Evolutionary conservation across 2,113 vertebrate genomes (phyloP).

Genomic region (Boulengeromyrus knoepffleri): DNA sequence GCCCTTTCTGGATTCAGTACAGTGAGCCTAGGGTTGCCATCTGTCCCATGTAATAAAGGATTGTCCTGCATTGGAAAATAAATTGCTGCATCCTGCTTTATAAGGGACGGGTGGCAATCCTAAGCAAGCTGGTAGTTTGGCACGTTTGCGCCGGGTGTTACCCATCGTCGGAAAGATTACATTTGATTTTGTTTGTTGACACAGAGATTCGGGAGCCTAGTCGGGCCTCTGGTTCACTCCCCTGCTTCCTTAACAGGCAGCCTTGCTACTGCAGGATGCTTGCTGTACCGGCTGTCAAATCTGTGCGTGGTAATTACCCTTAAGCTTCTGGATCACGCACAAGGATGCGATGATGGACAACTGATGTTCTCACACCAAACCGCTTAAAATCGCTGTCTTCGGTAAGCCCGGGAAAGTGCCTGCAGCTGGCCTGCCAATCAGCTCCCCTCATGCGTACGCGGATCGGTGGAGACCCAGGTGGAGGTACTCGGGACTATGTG

Average conservation of each 20-base stretch:
- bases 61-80: too few species aligned
- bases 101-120: too few species aligned
- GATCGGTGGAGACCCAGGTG: neutral
- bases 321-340: neutral
- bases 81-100: too few species aligned
- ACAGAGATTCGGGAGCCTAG: neutral
- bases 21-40: neutral
- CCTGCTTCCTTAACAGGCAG: neutral
- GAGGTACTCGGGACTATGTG: neutral
- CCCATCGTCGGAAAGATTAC: neutral
- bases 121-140: neutral
- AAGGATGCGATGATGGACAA: neutral
- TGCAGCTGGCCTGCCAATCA: neutral
- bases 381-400: neutral
- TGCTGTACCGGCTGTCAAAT: neutral
- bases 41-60: too few species aligned
- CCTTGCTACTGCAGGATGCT: neutral
- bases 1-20: neutral
- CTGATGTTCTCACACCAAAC: neutral
- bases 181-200: neutral
- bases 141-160: neutral
- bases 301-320: neutral
- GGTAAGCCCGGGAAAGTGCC: neutral
- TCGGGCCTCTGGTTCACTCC: neutral
- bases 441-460: neutral